Percentiles rank a stretch among this genome's conserved stretches.
phyloP scores from a whole-genome alignment of 92 coral and sea anemone genomes.

The Heteractis magnifica region DNA sequence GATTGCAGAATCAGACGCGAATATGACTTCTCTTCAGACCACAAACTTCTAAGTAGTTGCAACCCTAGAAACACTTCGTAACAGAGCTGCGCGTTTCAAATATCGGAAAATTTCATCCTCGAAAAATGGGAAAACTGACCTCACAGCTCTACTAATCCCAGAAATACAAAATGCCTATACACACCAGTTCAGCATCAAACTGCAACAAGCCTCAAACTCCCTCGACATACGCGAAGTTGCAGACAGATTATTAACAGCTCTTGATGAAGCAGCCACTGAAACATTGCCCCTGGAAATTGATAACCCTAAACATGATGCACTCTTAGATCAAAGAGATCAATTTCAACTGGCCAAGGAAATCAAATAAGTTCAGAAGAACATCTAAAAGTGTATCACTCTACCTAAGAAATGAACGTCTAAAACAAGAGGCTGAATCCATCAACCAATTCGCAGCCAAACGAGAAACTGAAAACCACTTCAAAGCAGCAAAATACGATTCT shows the following conservation, averaged over 20 bases:
- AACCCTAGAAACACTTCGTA: background rate
- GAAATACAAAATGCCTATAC: no score
- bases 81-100: no score
- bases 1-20: no score
- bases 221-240: background rate
- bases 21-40: no score
- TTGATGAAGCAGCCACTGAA: no score
- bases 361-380: background rate
- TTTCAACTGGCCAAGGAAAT: background rate
- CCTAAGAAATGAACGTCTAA: background rate
- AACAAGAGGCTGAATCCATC: background rate
- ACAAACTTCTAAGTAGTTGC: no score
- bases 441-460: no score
- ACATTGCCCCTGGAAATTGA: background rate
- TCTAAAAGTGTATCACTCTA: constrained; percentile 1
- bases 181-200: no score
- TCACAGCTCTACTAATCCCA: no score
- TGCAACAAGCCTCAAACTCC: background rate
- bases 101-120: no score
- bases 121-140: no score
- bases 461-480: background rate
- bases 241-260: background rate
- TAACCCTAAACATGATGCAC: background rate
- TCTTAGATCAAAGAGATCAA: background rate
- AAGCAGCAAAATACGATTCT: background rate